Evolutionary conservation across 2,888 invertebrate genomes (phyloP).

Genomic region (Cyrtodaria siliqua): DNA sequence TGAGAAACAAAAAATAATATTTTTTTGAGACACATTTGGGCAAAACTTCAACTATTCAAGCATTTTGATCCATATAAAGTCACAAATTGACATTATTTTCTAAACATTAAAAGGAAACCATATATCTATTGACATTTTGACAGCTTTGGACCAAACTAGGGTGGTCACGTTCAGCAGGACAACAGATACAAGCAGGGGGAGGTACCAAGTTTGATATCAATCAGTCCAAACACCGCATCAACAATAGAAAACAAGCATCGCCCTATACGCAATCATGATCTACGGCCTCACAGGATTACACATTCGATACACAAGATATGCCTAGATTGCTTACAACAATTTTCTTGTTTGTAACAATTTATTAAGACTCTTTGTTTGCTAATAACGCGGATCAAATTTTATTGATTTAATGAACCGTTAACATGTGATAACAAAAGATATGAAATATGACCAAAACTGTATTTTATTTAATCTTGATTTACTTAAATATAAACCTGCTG

Average conservation of each 20-base stretch:
- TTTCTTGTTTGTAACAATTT: not conserved
- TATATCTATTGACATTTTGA: slow-evolving; percentile 20
- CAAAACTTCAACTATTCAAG: too few relatives aligned
- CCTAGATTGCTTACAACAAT: not conserved
- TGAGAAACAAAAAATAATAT: too few relatives aligned
- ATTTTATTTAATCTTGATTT: slow-evolving; percentile 1
- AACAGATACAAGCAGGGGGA: too few relatives aligned
- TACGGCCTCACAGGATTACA: too few relatives aligned
- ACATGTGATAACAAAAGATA: slow-evolving; percentile 45
- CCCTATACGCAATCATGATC: too few relatives aligned
- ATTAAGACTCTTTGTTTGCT: not conserved
- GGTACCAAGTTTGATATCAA: slow-evolving; percentile 1
- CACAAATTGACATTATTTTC: too few relatives aligned
- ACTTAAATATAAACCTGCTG: too few relatives aligned
- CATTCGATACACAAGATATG: too few relatives aligned
- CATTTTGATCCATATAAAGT: too few relatives aligned
- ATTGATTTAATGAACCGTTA: slow-evolving; percentile 36
- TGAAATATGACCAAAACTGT: slow-evolving; percentile 17
- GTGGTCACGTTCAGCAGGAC: too few relatives aligned
- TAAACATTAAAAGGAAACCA: slow-evolving; percentile 31
- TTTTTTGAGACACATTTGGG: too few relatives aligned
- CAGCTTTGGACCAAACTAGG: not conserved
- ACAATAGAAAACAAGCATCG: too few relatives aligned
- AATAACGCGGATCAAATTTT: slow-evolving; percentile 25
- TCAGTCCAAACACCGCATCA: not conserved